Conservation (phyloP, 2,797 vertebrate genomes). For the Intellagama lesueurii region DNA sequence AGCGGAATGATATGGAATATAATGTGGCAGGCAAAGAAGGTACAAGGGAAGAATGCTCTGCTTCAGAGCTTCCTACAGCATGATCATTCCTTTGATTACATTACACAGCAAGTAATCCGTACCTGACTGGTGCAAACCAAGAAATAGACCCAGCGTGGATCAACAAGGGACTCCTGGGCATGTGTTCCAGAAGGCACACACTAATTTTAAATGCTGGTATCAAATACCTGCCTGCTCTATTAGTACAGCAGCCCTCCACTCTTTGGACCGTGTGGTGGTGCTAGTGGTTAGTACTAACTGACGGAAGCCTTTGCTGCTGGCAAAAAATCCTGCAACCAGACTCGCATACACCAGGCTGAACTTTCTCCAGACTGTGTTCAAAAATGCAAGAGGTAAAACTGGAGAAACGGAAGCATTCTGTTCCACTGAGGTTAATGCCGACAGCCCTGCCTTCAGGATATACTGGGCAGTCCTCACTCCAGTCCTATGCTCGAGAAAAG, state of each 20-base stretch:
- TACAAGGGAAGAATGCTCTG: conserved; percentile 37
- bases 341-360: too few species aligned
- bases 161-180: neutral
- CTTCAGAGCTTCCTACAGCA: neutral
- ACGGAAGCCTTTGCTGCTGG: neutral
- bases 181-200: neutral
- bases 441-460: conserved; percentile 9
- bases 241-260: neutral
- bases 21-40: conserved; percentile 33
- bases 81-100: neutral
- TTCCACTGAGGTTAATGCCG: conserved; percentile 29
- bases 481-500: conserved; percentile 52
- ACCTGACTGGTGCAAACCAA: neutral
- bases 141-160: neutral
- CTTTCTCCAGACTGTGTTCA: too few species aligned
- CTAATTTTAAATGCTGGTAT: too few species aligned
- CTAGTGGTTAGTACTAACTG: neutral
- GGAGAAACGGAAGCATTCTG: conserved; percentile 20
- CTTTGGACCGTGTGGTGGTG: neutral
- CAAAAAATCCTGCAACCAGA: neutral
- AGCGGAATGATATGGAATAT: conserved; percentile 47
- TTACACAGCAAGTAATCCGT: neutral
- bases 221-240: neutral
- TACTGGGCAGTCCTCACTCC: conserved; percentile 25
- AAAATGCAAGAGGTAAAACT: neutral